A percentile compares a stretch with the other conserved stretches of the same genome.
phyloP scores from a whole-genome alignment of 2,888 invertebrate genomes.

The Oasisia sp. region DNA sequence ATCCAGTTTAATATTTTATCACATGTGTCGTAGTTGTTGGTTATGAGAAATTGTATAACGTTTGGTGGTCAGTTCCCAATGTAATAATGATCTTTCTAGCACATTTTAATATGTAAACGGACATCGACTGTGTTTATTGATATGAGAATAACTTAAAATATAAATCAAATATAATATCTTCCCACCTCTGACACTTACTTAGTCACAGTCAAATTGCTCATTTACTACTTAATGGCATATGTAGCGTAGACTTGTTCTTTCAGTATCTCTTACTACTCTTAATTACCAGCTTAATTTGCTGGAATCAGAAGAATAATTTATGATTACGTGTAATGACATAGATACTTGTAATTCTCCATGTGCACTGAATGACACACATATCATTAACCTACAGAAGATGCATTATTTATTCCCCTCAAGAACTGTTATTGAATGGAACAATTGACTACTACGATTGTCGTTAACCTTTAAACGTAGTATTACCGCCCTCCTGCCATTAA shows the following conservation, averaged over 20 bases:
- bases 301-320: not conserved
- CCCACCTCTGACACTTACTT: not conserved
- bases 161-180: not conserved
- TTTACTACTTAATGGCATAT: not conserved
- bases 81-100: not conserved
- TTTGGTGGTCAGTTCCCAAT: not conserved
- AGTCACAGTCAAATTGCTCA: not conserved
- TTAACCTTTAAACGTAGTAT: conserved; percentile 2
- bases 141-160: not conserved
- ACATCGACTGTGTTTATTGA: not conserved
- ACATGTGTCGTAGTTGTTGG: not conserved
- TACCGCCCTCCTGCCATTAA: not conserved
- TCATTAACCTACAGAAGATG: conserved; percentile 12
- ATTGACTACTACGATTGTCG: not conserved
- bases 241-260: not conserved
- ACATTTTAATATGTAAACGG: not conserved
- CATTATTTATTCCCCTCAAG: not conserved
- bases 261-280: too few relatives aligned
- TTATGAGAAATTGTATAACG: too few relatives aligned
- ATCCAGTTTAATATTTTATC: not conserved
- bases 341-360: too few relatives aligned
- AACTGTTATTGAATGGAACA: not conserved
- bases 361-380: not conserved
- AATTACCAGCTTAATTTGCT: too few relatives aligned
- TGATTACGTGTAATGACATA: not conserved